Base-by-base conservation (phyloP, 2,113 vertebrate genomes). In the Albula goreensis region DNA sequence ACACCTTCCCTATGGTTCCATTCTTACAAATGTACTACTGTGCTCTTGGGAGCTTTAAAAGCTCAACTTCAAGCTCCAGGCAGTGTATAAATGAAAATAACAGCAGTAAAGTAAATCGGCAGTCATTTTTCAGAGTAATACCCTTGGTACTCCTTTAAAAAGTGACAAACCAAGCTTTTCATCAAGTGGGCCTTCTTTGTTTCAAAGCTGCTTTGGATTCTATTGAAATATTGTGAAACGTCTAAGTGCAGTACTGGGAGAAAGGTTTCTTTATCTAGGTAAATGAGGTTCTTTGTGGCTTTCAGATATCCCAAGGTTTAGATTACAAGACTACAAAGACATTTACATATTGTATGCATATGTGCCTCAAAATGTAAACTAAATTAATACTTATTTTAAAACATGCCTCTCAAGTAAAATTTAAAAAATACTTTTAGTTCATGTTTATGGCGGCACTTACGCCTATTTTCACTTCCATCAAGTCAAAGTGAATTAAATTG, bases 221-320 rank as follows among this genome's bases (percentile, higher is more conserved):
- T 78, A 85, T 78, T 85, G 84, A 60, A 50, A 80, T 80, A 85
- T 50, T 77, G 80, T 85, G 77, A 85, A 85, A 60, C 77, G 4
- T 41, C 31, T 41, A 41, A 41, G 31, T 41, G 31, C 31, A 41
- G 31, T 41, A 41, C 31, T 41, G 31, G 31, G 31, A 41, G 31
- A 41, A 41, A 41, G 31, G 31, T 41, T 41, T 41, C 31, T 41
- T 41, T 5, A 13, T 15, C 49, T 25, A 79, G 17, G 53, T 2
- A 79, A 52, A 25, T 52, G 25, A 31, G 51, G 57, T 57, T 41
- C 31, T 31, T 31, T 79, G 25, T 52, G 66, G 50, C 13, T 66
- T 74, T 70, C 19, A 70, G 19, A n/a, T 0, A 74, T 74, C 70
- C 31, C 70, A 50, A 50, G 77, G 11, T 52, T 66, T 66, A 66